Base-by-base conservation (phyloP, 2,113 vertebrate species). In the Lichenostomus cassidix region DNA sequence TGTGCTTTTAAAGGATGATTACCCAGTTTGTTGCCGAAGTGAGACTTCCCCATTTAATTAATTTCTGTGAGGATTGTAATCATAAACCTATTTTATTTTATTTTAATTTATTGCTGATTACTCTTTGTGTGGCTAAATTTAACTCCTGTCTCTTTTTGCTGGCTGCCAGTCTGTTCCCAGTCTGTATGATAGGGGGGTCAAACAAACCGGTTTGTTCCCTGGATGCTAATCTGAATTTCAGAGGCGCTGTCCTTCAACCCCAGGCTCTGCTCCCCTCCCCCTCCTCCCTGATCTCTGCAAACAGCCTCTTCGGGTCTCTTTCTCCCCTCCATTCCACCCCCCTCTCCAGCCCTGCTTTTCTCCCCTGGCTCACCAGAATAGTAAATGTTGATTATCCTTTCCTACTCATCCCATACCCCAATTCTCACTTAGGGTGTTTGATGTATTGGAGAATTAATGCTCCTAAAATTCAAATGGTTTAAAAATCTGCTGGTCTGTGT, bases 221-320 rank as follows among this genome's bases (percentile, higher is more conserved):
- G 58, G 91, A 87, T 97, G 74, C 91, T 97, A 95, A 97, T 98
- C 94, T 97, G 94, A 97, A 97, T 96, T 97, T 96, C 89, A 94
- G 92, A 96, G 92, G 79, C 19, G 4, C 83, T 97, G 91, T 90
- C 78, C 86, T 94, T 88, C 83, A 91, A 78, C 60, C 62, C 60
- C 14, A 37, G 33, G 55, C 53, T 87, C 76, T 29, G 24, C 28
- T 70, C 49, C 87, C 85, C 37, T 47, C 56, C 69, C 83, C 80
- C 49, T 67, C 12, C 14, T 60, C 41, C 31, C 46, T 77, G 55
- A 31, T 77, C 46, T 56, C 47, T 50, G 42, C 74, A 37, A 60
- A 52, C 65, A 94, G 29, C 62, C 42, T 64, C 75, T 25, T 44
- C 7, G 19, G 50, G 63, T 86, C 83, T 85, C 79, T 91, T 81